Percentiles rank a stretch among this genome's conserved stretches.
These are phyloP conservation scores for Pocota personata DNA, from an alignment of 2,888 invertebrate genomes.

Conservation along the genomic window DNA sequence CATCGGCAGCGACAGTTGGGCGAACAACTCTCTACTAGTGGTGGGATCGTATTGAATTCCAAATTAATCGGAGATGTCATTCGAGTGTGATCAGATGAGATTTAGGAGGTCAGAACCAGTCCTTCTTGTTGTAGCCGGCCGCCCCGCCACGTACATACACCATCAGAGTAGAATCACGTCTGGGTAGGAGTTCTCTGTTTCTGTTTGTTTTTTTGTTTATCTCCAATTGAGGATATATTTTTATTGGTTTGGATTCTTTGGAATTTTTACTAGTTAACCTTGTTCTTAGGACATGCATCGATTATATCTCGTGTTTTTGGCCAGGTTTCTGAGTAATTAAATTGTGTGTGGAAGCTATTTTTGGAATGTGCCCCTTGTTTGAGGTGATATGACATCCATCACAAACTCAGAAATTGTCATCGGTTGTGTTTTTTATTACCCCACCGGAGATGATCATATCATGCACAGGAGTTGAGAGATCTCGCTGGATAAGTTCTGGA, in stretches of 20 bases:
- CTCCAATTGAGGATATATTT: constrained; percentile 69
- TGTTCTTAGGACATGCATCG: constrained; percentile 71
- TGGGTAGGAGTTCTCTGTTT: constrained; percentile 13
- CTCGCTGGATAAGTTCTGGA: constrained; percentile 45
- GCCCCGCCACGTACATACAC: constrained; percentile 5
- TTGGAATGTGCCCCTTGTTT: constrained; percentile 62
- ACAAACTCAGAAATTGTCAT: constrained; percentile 61
- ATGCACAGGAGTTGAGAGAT: constrained; percentile 59
- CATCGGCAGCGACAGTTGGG: neutral
- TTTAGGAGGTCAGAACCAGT: constrained; percentile 74
- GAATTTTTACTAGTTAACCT: constrained; percentile 70
- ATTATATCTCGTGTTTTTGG: constrained; percentile 66
- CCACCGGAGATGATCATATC: constrained; percentile 41
- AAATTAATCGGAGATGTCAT: constrained; percentile 74
- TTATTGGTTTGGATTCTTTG: constrained; percentile 69
- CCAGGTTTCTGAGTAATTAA: constrained; percentile 69
- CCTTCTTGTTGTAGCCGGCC: constrained; percentile 54
- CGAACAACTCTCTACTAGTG: constrained; percentile 9
- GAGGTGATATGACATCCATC: constrained; percentile 71
- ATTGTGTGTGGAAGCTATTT: constrained; percentile 73
- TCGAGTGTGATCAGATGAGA: constrained; percentile 74
- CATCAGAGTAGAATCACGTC: constrained; percentile 16
- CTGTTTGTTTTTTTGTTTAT: constrained; percentile 29
- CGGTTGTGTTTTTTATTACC: constrained; percentile 61
- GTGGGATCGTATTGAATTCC: constrained; percentile 71